Conservation (phyloP, 2,797 vertebrate genomes). For the Petrocephalus schoutedeni region DNA sequence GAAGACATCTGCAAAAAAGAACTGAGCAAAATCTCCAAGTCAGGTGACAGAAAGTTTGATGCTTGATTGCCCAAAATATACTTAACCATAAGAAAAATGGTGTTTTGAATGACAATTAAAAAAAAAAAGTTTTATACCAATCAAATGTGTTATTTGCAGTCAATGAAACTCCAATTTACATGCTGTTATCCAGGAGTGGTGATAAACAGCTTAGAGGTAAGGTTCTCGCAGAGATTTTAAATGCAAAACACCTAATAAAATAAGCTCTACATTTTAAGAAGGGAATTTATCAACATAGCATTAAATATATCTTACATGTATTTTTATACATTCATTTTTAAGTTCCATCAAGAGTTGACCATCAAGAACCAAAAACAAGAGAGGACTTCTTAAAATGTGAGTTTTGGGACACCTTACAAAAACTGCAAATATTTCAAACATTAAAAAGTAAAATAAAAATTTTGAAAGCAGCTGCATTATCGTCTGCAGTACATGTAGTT, state of each 20-base stretch:
- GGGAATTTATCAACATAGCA: not conserved
- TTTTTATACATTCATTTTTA: not conserved
- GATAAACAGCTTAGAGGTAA: slow-evolving; percentile 61
- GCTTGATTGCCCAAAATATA: not conserved
- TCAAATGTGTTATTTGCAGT: slow-evolving; percentile 46
- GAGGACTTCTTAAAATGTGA: slow-evolving; percentile 66
- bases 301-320: not conserved
- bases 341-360: slow-evolving; percentile 55
- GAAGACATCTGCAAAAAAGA: slow-evolving; percentile 69
- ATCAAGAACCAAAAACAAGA: slow-evolving; percentile 64
- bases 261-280: not conserved
- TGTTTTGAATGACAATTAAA: not conserved
- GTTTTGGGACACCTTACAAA: slow-evolving; percentile 31
- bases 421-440: no score
- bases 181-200: slow-evolving; percentile 62
- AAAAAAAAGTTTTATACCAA: not conserved
- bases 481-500: not conserved
- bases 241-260: not conserved
- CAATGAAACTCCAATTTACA: slow-evolving; percentile 63
- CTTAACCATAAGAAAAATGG: not conserved
- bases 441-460: not conserved
- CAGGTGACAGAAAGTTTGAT: slow-evolving; percentile 45
- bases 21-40: slow-evolving; percentile 62
- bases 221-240: not conserved
- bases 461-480: not conserved